Evolutionary conservation across 1,140 invertebrate genomes (phyloP).

Genomic region (Steinernema feltiae): DNA sequence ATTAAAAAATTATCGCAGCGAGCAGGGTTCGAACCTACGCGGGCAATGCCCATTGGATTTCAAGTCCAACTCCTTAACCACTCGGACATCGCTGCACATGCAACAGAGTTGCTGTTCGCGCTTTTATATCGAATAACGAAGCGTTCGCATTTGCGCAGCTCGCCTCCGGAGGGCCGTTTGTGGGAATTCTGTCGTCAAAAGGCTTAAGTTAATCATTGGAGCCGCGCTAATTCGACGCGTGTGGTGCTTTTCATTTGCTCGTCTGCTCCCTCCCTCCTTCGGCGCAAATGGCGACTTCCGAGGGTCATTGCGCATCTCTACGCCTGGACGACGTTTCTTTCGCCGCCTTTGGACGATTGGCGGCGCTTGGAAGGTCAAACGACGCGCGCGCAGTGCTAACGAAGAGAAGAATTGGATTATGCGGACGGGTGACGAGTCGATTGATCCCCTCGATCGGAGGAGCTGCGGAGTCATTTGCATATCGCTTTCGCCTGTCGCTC

Average conservation of each 20-base stretch:
- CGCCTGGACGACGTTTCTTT: too few relatives aligned
- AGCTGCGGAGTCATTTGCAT: not conserved
- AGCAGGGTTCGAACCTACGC: slow-evolving; percentile 81
- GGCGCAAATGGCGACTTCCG: too few relatives aligned
- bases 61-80: slow-evolving; percentile 83
- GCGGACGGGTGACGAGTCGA: not conserved
- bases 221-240: slow-evolving; percentile 7
- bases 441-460: not conserved
- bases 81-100: slow-evolving; percentile 68
- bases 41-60: slow-evolving; percentile 80
- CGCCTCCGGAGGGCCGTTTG: not conserved
- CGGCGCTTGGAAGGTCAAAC: not conserved
- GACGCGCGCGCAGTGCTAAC: not conserved
- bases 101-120: not conserved
- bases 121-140: not conserved
- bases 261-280: not conserved
- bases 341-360: not conserved
- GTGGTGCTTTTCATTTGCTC: not conserved
- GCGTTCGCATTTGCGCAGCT: slow-evolving; percentile 1
- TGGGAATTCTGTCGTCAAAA: slow-evolving; percentile 11
- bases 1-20: slow-evolving; percentile 64
- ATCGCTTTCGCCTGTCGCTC: not conserved
- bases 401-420: not conserved
- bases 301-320: not conserved
- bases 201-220: slow-evolving; percentile 10